Evolutionary conservation across 1,140 invertebrate species (phyloP).

Genomic region (Brachionus paranguensis): DNA sequence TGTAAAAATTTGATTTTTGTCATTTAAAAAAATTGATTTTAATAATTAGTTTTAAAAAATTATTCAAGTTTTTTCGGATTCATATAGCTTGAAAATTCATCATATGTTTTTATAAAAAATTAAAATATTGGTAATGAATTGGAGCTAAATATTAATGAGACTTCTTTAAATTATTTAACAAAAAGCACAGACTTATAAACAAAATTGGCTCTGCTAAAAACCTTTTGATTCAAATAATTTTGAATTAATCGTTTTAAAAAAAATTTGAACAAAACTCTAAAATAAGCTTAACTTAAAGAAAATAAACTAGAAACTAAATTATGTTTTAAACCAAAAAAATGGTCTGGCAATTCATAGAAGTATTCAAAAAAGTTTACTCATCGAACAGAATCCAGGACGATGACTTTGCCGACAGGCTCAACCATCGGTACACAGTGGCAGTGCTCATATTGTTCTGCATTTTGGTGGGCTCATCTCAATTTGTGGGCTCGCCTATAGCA

Average conservation of each 20-base stretch:
- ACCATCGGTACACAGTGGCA: conserved; percentile 60
- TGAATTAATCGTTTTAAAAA: background rate
- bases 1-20: too few relatives aligned
- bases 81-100: too few relatives aligned
- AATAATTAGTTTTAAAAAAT: too few relatives aligned
- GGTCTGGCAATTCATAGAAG: conserved; percentile 38
- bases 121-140: too few relatives aligned
- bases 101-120: too few relatives aligned
- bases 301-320: background rate
- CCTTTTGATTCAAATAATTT: background rate
- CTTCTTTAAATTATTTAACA: background rate
- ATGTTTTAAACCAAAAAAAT: background rate
- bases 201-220: background rate
- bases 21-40: too few relatives aligned
- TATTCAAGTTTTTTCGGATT: too few relatives aligned
- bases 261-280: background rate
- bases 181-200: background rate
- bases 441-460: conserved; percentile 76
- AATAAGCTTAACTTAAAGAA: background rate
- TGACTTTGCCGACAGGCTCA: conserved; percentile 44
- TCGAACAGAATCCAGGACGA: conserved; percentile 42
- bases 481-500: conserved; percentile 82
- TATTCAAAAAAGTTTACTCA: background rate
- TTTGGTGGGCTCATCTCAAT: conserved; percentile 80
- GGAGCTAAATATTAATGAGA: too few relatives aligned